Percentiles rank a stretch among this genome's conserved stretches.
Conservation (phyloP, 1,140 invertebrate species). For the Drosophila bipectinata region DNA sequence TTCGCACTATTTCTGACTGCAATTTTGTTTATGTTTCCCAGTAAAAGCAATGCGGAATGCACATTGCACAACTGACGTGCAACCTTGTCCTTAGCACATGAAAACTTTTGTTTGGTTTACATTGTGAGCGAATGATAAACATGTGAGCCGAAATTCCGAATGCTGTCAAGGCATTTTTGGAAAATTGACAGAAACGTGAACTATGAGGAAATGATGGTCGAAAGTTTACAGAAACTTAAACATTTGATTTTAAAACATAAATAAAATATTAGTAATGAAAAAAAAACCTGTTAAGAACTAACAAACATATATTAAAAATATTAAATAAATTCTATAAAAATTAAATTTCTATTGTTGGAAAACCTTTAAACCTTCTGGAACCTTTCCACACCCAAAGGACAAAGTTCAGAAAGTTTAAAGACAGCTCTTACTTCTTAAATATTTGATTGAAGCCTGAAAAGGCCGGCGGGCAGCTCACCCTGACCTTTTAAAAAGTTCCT, state of each 20-base stretch:
- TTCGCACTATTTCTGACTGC: conserved; percentile 51
- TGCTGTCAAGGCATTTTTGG: conserved; percentile 41
- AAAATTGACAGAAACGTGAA: conserved; percentile 8
- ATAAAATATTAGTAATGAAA: too few relatives aligned
- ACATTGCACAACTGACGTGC: conserved; percentile 41
- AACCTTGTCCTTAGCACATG: conserved; percentile 80
- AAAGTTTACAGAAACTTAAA: not conserved
- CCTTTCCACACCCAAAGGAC: not conserved
- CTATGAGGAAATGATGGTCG: not conserved
- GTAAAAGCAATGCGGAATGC: conserved; percentile 65
- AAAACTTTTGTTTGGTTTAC: conserved; percentile 61
- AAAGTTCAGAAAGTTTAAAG: not conserved
- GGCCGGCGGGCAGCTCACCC: not conserved
- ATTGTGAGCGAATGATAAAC: conserved; percentile 50
- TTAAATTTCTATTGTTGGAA: not conserved
- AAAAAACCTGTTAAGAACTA: too few relatives aligned
- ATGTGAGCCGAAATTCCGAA: conserved; percentile 40
- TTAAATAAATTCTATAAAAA: not conserved
- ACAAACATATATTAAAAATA: too few relatives aligned
- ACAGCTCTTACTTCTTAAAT: not conserved
- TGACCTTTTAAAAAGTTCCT: conserved; percentile 5
- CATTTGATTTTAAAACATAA: not conserved
- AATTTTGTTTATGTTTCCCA: conserved; percentile 71
- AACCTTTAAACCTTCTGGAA: not conserved
- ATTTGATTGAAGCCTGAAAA: not conserved